Evolutionary conservation across 2,797 vertebrate genomes (phyloP).

Genomic region (Vireo griseus): DNA sequence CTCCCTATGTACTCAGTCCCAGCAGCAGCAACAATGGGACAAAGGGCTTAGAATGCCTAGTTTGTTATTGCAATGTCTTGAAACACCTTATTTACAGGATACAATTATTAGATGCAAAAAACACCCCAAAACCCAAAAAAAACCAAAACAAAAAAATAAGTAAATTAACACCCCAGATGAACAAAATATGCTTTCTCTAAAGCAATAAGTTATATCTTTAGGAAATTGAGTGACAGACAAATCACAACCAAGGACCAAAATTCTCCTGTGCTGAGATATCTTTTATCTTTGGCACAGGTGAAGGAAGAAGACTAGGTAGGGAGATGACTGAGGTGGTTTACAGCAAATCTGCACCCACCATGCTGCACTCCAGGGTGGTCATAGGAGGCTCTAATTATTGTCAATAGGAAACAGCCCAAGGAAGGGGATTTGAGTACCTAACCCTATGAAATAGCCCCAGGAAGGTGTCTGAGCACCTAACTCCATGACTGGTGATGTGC

Average conservation of each 20-base stretch:
- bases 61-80: background rate
- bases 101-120: background rate
- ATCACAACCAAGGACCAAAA: background rate
- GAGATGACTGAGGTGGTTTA: background rate
- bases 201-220: background rate
- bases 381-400: background rate
- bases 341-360: background rate
- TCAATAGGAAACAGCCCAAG: background rate
- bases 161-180: background rate
- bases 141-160: background rate
- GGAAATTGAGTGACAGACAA: background rate
- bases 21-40: background rate
- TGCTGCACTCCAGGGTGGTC: background rate
- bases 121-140: background rate
- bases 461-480: no score
- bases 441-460: no score
- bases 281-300: background rate
- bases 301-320: background rate
- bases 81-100: background rate
- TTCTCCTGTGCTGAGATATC: background rate
- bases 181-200: background rate
- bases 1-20: background rate
- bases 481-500: background rate
- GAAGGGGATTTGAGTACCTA: no score
- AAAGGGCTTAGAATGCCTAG: background rate